These are phyloP conservation scores for Anastrepha obliqua DNA, from an alignment of 1,140 invertebrate species.

Conservation along the genomic window DNA sequence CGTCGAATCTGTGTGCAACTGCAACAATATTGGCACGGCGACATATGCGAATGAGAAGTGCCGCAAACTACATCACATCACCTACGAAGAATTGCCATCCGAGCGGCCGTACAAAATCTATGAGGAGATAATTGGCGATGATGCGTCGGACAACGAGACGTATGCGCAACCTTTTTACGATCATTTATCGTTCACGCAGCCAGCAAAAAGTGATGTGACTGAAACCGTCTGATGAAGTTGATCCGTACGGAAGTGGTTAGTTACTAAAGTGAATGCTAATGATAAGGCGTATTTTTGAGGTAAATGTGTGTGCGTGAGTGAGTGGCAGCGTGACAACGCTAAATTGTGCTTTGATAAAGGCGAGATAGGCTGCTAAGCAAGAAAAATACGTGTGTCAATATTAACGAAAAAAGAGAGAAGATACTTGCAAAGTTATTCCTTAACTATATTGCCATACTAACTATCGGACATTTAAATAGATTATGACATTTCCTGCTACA, in stretches of 20 bases:
- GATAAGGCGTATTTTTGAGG: no score
- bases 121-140: conserved; percentile 63
- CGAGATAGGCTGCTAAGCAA: no score
- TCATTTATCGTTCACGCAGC: conserved; percentile 14
- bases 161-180: conserved; percentile 51
- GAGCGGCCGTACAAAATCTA: conserved; percentile 67
- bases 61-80: conserved; percentile 64
- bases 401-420: no score
- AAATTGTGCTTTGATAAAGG: no score
- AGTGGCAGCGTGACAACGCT: background rate
- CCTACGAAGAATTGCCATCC: conserved; percentile 65
- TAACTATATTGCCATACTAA: no score
- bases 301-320: background rate
- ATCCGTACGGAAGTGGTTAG: background rate
- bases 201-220: background rate
- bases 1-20: conserved; percentile 67
- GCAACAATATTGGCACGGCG: conserved; percentile 54
- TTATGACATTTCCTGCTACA: no score
- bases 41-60: conserved; percentile 61
- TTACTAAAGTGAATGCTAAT: no score
- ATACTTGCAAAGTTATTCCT: no score
- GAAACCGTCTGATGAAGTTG: background rate
- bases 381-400: no score
- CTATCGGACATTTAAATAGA: no score
- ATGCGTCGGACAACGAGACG: conserved; percentile 52